A percentile compares a stretch with the other conserved stretches of the same genome.
Evolutionary conservation across 2,797 vertebrate genomes (phyloP).

Genomic region (Manis javanica): DNA sequence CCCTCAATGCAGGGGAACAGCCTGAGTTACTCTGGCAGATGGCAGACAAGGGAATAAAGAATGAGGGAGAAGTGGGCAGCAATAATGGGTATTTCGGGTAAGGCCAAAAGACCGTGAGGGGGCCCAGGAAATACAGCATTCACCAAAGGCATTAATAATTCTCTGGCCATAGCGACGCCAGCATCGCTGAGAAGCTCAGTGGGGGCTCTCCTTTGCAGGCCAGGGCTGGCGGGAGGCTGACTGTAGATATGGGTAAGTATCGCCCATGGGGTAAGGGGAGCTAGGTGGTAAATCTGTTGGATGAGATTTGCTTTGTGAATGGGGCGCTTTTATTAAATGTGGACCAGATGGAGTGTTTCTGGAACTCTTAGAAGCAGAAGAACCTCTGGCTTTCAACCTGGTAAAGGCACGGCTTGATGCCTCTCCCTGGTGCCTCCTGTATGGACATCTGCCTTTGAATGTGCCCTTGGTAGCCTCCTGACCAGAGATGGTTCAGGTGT

Average conservation of each 20-base stretch:
- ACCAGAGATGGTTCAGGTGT: neutral
- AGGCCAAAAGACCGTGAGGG: neutral
- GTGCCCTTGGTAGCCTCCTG: neutral
- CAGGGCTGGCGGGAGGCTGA: neutral
- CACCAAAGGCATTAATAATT: neutral
- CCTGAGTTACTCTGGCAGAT: neutral
- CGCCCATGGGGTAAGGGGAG: neutral
- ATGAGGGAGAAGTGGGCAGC: too few relatives aligned
- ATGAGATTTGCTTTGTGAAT: neutral
- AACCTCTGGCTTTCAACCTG: neutral
- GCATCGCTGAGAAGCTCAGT: neutral
- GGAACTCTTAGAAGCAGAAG: neutral
- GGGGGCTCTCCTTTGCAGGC: neutral
- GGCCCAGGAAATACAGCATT: neutral
- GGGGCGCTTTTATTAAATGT: neutral
- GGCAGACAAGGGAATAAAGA: neutral
- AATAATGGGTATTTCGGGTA: neutral
- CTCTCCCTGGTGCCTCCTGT: neutral
- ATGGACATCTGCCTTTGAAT: neutral
- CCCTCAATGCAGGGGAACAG: neutral
- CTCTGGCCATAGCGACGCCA: fast-evolving
- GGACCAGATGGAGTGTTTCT: neutral
- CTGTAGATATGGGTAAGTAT: neutral
- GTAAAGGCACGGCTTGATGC: neutral
- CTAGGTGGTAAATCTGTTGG: neutral